Evolutionary conservation across 2,888 invertebrate genomes (phyloP), one percentile per base, ranked within the genome.

Genomic region (Unio delphinus): DNA sequence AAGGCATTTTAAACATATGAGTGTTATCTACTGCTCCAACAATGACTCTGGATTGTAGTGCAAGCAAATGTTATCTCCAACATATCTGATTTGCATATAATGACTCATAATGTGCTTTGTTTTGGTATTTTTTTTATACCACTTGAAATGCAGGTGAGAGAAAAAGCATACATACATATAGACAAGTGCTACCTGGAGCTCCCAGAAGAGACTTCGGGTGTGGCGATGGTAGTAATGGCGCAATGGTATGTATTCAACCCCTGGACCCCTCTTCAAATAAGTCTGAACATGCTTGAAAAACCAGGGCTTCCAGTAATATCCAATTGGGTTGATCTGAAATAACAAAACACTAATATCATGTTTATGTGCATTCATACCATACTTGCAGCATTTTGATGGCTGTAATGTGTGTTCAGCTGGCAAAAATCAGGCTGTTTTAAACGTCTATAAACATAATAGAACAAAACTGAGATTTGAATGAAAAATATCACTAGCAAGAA

Each of bases 191-290:
- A 94, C 94, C 92, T 94, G 93, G 54, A 95, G 88, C 89, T 95
- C 95, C 95, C 95, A 96, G 90, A 96, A 96, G 72, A 95, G 91
- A 75, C 95, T 94, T 76, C 93, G 92, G 0, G 95, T 94, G 84
- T 96, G 95, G 65, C 96, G 91, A 88, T 95, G 95, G 86, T 95
- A 95, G 90, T 95, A 96, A 87, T 95, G 94, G 65, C 95, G 89
- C 3, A 95, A 89, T 0, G 95, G 95, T 67, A 96, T 94, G 89
- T 94, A 95, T 84, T 95, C 95, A 3, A 89, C 89, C 0, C 87
- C 88, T 6, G 81, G 70, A 1, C 87, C 86, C 17, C 72, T 73
- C 34, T 75, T 75, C 64, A 90, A 77, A 80, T 92, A 92, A 1
- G 88, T 90, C 84, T 93, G 92, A 0, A 95, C 95, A 88, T 95